Evolutionary conservation across 2,888 invertebrate genomes (phyloP), one percentile per base, ranked within the genome.

Genomic region (Ormia ochracea): DNA sequence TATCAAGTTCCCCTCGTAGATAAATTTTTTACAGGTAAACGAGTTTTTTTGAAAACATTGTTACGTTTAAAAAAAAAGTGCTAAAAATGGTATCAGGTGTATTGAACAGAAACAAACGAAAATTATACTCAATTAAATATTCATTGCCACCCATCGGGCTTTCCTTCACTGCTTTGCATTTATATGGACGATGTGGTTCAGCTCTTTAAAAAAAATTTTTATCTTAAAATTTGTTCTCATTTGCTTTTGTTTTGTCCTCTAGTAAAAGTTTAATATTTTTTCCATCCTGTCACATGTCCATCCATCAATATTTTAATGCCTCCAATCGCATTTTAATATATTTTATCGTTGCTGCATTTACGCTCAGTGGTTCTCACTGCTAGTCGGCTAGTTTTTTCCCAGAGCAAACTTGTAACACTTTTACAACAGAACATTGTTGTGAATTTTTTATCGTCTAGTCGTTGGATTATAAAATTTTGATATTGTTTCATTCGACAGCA

Each of bases 391-490:
- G n/a, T 76, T 76, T 61, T 45, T 3, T 36, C 10, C 4, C 58
- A 38, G 9, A 17, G 56, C 56, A 26, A 6, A 38, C 59, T 54
- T 19, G 19, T 12, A 59, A 33, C 38, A 63, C 28, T 52, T 26
- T 50, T 2, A n/a, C n/a, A n/a, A n/a, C 3, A 45, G 63, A 61
- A 63, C 41, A 77, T 58, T 75, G 50, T 80, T 76, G 68, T 65
- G 66, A 19, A n/a, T 79, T 75, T 70, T 58, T 76, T 38, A 56
- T 72, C 72, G 78, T 78, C 78, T 76, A 75, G 78, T 78, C 78
- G 61, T 28, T 58, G 81, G 81, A 78, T 81, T 81, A 78, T 73
- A 70, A 75, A 75, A 68, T 56, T 78, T 77, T 80, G 17, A 76
- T 68, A 76, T 73, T 73, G 66, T 54, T 9, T 31, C 65, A 33